These are phyloP conservation scores for Anarsia innoxiella DNA, from an alignment of 2,888 invertebrate species.

Conservation along the genomic window DNA sequence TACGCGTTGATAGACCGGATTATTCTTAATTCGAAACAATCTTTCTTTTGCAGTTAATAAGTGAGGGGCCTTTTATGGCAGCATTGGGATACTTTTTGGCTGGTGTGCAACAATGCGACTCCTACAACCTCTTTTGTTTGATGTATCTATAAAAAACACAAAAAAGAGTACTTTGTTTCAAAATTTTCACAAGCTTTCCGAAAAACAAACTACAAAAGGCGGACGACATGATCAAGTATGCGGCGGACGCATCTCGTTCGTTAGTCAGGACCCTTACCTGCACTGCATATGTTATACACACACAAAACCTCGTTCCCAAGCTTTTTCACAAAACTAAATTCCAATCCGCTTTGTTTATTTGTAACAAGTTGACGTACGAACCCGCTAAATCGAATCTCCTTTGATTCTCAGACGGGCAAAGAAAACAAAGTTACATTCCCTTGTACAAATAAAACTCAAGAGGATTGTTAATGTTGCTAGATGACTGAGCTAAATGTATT, in stretches of 20 bases:
- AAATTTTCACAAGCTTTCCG: constrained; percentile 11
- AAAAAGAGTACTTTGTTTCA: too few species aligned
- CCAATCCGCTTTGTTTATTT: constrained; percentile 59
- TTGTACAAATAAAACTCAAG: not conserved
- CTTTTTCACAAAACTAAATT: constrained; percentile 56
- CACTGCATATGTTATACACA: constrained; percentile 63
- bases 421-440: constrained; percentile 35
- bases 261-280: constrained; percentile 65
- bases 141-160: too few species aligned
- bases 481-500: too few species aligned
- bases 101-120: too few species aligned
- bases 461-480: too few species aligned
- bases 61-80: too few species aligned
- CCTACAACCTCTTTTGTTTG: too few species aligned
- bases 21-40: too few species aligned
- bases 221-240: constrained; percentile 60
- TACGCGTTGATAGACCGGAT: too few species aligned
- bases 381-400: constrained; percentile 64
- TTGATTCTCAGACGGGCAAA: constrained; percentile 46
- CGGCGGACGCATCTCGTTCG: constrained; percentile 57
- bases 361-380: constrained; percentile 57
- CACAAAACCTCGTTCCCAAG: constrained; percentile 14
- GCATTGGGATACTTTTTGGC: too few species aligned
- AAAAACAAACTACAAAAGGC: constrained; percentile 39
- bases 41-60: too few species aligned